Percentiles rank a stretch among this genome's conserved stretches.
These are phyloP conservation scores for Centropristis striata DNA, from an alignment of 2,113 vertebrate species.

Conservation along the genomic window DNA sequence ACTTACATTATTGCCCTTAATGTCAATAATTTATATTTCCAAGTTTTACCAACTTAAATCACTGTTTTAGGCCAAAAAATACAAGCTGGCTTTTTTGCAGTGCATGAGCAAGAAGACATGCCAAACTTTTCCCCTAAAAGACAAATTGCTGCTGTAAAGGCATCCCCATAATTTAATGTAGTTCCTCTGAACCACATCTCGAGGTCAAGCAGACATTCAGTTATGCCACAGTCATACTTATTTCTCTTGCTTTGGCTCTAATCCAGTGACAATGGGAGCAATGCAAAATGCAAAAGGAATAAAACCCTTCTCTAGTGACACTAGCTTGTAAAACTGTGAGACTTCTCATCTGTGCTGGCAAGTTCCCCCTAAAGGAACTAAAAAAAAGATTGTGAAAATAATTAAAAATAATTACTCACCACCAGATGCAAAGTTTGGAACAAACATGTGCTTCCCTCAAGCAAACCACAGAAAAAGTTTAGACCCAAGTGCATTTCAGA, in stretches of 20 bases:
- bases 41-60: no score
- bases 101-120: neutral
- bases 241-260: neutral
- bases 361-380: slow-evolving; percentile 12
- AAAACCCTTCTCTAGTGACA: slow-evolving; percentile 12
- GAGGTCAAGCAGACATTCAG: slow-evolving; percentile 9
- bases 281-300: slow-evolving; percentile 5
- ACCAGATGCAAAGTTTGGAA: slow-evolving; percentile 34
- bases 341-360: slow-evolving; percentile 6
- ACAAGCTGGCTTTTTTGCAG: no score
- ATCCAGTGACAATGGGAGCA: neutral
- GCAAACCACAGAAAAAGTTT: slow-evolving; percentile 35
- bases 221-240: neutral
- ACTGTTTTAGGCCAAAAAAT: no score
- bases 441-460: slow-evolving; percentile 11
- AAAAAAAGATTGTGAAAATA: slow-evolving; percentile 19
- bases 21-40: no score
- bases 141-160: neutral
- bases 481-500: slow-evolving; percentile 13
- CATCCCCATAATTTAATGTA: neutral
- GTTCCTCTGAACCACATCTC: slow-evolving; percentile 1
- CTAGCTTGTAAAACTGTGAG: slow-evolving; percentile 8
- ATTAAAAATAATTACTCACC: slow-evolving; percentile 21
- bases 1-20: no score
- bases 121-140: neutral